phyloP scores from a whole-genome alignment of 2,797 vertebrate species.

The Telmatherina bonti region DNA sequence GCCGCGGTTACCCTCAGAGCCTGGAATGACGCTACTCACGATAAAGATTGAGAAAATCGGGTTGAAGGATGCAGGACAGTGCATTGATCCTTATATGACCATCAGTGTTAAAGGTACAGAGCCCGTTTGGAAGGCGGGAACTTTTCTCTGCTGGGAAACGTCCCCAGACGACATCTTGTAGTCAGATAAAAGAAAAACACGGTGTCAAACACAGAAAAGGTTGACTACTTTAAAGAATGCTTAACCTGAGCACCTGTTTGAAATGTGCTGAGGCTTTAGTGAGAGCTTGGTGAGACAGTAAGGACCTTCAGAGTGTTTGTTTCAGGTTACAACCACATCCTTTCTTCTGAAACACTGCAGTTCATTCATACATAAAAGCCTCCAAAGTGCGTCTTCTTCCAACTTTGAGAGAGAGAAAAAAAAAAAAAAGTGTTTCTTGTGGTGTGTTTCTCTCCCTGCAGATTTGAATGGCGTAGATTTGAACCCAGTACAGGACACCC shows the following conservation, averaged over 20 bases:
- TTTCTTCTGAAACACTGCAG: conserved; percentile 3
- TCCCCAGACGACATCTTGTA: no score
- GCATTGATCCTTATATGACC: conserved; percentile 98
- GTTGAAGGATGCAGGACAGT: conserved; percentile 97
- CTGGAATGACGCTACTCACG: conserved; percentile 94
- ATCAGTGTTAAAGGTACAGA: conserved; percentile 94
- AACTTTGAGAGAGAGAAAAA: neutral
- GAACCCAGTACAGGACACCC: conserved; percentile 96
- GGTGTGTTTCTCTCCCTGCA: conserved; percentile 60
- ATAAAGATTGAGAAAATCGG: conserved; percentile 97
- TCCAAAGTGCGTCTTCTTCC: neutral
- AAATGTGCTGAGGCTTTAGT: no score
- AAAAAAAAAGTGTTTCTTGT: neutral
- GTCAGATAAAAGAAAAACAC: no score
- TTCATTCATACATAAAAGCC: neutral
- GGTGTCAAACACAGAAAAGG: no score
- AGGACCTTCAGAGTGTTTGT: conserved; percentile 2
- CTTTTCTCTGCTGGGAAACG: no score
- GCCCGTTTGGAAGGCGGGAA: neutral
- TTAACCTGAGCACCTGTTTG: no score
- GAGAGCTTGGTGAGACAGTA: neutral
- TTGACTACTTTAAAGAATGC: no score
- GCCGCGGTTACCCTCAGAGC: conserved; percentile 95
- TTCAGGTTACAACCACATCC: conserved; percentile 13
- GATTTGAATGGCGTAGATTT: conserved; percentile 95